Evolutionary conservation across 1,140 invertebrate species (phyloP).

Genomic region (Scaptodrosophila lebanonensis): DNA sequence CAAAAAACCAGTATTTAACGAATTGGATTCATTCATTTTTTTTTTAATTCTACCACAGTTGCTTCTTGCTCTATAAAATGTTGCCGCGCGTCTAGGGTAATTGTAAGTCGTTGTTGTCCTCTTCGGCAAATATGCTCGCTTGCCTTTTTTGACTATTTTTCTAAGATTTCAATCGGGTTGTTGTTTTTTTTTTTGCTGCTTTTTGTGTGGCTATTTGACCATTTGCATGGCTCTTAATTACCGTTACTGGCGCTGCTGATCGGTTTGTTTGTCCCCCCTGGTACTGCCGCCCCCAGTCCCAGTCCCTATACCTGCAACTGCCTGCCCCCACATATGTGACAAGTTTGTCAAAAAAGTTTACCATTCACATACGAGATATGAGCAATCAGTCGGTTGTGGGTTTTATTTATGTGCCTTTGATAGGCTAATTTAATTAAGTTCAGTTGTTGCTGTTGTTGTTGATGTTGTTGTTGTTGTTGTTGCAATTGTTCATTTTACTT

Average conservation of each 20-base stretch:
- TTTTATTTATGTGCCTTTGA: conserved; percentile 37
- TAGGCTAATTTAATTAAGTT: conserved; percentile 69
- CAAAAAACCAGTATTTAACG: too few species aligned
- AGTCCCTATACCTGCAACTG: not conserved
- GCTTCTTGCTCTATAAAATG: too few species aligned
- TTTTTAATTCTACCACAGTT: too few species aligned
- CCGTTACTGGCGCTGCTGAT: conserved; percentile 50
- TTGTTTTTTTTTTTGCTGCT: not conserved
- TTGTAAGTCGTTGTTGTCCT: too few species aligned
- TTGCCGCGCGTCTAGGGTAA: too few species aligned
- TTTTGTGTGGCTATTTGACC: conserved; percentile 42
- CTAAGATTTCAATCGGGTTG: conserved; percentile 18
- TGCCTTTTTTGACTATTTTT: conserved; percentile 6
- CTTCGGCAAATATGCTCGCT: not conserved
- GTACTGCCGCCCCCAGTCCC: conserved; percentile 20
- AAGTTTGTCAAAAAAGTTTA: conserved; percentile 46
- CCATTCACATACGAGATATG: conserved; percentile 27
- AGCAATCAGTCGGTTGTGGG: conserved; percentile 50
- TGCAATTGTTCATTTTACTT: not conserved
- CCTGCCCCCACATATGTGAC: conserved; percentile 9
- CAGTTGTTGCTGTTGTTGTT: conserved; percentile 16
- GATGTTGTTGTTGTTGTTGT: conserved; percentile 7
- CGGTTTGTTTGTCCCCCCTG: conserved; percentile 51
- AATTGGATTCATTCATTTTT: too few species aligned
- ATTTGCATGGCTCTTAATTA: conserved; percentile 76